These are phyloP conservation scores for Xenus cinereus DNA, from an alignment of 2,113 vertebrate species.

Conservation along the genomic window DNA sequence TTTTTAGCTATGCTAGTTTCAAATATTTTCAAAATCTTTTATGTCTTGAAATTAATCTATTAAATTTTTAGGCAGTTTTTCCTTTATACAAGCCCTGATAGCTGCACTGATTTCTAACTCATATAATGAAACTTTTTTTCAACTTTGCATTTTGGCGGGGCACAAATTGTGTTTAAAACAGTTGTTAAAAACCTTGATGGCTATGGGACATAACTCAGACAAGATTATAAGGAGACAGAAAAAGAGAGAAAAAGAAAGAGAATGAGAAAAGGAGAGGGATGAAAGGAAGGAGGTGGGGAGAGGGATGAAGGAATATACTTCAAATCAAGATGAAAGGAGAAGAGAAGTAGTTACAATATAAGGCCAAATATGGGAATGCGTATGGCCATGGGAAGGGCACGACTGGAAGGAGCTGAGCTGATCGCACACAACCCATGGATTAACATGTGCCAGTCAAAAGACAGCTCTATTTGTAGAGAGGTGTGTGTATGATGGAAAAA, in stretches of 20 bases:
- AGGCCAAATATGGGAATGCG: background rate
- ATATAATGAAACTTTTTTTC: background rate
- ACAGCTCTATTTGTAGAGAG: background rate
- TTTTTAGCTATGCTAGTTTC: background rate
- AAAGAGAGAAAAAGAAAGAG: background rate
- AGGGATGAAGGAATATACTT: background rate
- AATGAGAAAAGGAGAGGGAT: background rate
- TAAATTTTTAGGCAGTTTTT: background rate
- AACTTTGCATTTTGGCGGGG: background rate
- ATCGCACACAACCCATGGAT: rapidly evolving
- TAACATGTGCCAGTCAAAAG: background rate
- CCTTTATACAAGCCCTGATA: background rate
- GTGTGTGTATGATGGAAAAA: background rate
- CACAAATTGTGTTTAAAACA: background rate
- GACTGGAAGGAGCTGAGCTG: background rate
- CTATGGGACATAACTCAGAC: background rate
- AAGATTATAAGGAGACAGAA: background rate
- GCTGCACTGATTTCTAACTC: background rate
- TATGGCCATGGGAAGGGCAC: background rate
- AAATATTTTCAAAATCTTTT: background rate
- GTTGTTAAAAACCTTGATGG: background rate
- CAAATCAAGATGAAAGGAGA: background rate
- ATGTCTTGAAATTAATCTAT: background rate
- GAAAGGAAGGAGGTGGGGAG: background rate
- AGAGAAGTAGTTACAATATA: background rate